These are phyloP conservation scores for Eurypyga helias DNA, from an alignment of 2,113 vertebrate species.

Conservation along the genomic window DNA sequence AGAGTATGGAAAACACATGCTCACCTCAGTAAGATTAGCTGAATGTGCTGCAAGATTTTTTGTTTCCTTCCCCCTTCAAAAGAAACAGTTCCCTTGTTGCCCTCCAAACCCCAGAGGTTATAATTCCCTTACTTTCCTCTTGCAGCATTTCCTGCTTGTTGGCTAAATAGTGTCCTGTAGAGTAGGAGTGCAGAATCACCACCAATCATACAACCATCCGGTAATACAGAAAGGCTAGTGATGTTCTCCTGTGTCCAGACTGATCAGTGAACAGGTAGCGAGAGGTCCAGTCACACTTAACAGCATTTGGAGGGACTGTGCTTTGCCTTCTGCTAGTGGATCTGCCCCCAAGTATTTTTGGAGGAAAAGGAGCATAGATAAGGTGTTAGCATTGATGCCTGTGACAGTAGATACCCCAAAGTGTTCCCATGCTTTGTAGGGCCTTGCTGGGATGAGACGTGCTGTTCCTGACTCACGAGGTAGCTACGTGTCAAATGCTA, in stretches of 20 bases:
- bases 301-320: not conserved
- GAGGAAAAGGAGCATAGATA: not conserved
- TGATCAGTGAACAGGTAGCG: accelerated
- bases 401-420: not conserved
- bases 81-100: not conserved
- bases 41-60: not conserved
- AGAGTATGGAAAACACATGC: not conserved
- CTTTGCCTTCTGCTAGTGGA: not conserved
- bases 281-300: not conserved
- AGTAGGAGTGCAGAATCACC: not conserved
- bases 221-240: not conserved
- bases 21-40: not conserved
- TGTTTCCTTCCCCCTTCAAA: not conserved
- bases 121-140: not conserved
- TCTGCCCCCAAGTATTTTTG: not conserved
- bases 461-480: not conserved
- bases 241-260: not conserved
- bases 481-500: not conserved
- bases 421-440: not conserved
- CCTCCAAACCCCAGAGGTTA: accelerated
- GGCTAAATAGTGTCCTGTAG: not conserved
- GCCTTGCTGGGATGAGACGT: not conserved
- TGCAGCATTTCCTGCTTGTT: not conserved
- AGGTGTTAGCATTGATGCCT: not conserved
- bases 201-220: not conserved